Percentiles rank a stretch among this genome's conserved stretches.
phyloP scores from a whole-genome alignment of 2,888 invertebrate species.

The Allacma fusca region DNA sequence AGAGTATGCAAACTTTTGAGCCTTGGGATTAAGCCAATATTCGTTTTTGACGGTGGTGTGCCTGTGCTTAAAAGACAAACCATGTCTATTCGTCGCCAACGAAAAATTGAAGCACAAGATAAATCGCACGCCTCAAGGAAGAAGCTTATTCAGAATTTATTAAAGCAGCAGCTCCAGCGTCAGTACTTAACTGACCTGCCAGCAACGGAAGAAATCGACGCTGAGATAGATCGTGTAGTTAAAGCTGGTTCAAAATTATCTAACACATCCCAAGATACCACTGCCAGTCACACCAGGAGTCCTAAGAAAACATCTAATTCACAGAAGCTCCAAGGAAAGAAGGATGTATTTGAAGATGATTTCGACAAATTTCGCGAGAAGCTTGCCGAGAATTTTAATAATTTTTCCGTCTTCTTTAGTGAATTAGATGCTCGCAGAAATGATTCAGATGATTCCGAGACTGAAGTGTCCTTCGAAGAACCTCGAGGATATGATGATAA shows the following conservation, averaged over 20 bases:
- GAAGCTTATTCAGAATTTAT: slow-evolving; percentile 72
- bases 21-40: slow-evolving; percentile 94
- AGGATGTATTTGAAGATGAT: slow-evolving; percentile 49
- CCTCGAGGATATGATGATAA: slow-evolving; percentile 65
- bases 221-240: slow-evolving; percentile 33
- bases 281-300: background rate
- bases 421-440: background rate
- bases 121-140: slow-evolving; percentile 78
- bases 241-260: slow-evolving; percentile 3
- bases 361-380: slow-evolving; percentile 53
- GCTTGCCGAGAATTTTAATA: slow-evolving; percentile 40
- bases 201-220: slow-evolving; percentile 22
- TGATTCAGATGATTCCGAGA: slow-evolving; percentile 61
- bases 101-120: slow-evolving; percentile 74
- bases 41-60: slow-evolving; percentile 97
- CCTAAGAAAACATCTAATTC: background rate
- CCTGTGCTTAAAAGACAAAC: slow-evolving; percentile 92
- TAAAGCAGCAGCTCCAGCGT: slow-evolving; percentile 56
- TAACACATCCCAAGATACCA: background rate
- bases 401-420: slow-evolving; percentile 37
- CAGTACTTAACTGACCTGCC: slow-evolving; percentile 46
- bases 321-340: background rate
- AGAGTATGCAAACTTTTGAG: slow-evolving; percentile 94
- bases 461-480: slow-evolving; percentile 66
- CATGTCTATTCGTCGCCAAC: slow-evolving; percentile 79